These are phyloP conservation scores for Orthonevra nobilis DNA, from an alignment of 2,888 invertebrate genomes.

Conservation along the genomic window DNA sequence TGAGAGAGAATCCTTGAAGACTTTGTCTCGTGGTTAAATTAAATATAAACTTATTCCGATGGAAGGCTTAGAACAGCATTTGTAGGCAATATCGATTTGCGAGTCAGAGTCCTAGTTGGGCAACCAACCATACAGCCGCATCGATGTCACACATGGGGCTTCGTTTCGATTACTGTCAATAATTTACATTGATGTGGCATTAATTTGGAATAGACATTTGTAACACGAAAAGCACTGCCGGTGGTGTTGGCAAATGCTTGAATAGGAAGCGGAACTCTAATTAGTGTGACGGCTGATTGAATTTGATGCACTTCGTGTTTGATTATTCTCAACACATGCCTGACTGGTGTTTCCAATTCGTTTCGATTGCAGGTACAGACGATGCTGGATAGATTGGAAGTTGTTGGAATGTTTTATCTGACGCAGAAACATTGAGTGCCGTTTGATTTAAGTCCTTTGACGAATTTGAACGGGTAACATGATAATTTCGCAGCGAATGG, in stretches of 20 bases:
- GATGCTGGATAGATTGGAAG: background rate
- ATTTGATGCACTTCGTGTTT: constrained; percentile 16
- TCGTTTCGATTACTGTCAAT: constrained; percentile 58
- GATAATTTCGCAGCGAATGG: too few relatives aligned
- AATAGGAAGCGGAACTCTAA: background rate
- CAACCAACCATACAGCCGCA: constrained; percentile 24
- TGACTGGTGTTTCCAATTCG: too few relatives aligned
- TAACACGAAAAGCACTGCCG: constrained; percentile 5
- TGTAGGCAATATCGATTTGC: too few relatives aligned
- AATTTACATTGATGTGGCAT: constrained; percentile 56
- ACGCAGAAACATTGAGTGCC: too few relatives aligned
- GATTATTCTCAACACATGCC: constrained; percentile 13
- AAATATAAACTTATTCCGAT: constrained; percentile 7
- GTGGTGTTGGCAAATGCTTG: background rate
- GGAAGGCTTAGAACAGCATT: background rate
- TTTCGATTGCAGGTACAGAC: too few relatives aligned
- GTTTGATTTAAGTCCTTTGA: too few relatives aligned
- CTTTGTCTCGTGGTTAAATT: constrained; percentile 2
- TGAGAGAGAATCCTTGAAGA: background rate
- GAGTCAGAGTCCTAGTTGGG: constrained; percentile 12
- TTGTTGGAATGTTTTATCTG: too few relatives aligned
- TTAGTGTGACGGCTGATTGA: constrained; percentile 19
- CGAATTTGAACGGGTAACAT: too few relatives aligned
- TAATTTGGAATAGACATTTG: constrained; percentile 45
- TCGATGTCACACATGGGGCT: constrained; percentile 33